Evolutionary conservation across 2,113 vertebrate species (phyloP), one percentile per base, ranked within the genome.

Genomic region (Oophaga pumilio): DNA sequence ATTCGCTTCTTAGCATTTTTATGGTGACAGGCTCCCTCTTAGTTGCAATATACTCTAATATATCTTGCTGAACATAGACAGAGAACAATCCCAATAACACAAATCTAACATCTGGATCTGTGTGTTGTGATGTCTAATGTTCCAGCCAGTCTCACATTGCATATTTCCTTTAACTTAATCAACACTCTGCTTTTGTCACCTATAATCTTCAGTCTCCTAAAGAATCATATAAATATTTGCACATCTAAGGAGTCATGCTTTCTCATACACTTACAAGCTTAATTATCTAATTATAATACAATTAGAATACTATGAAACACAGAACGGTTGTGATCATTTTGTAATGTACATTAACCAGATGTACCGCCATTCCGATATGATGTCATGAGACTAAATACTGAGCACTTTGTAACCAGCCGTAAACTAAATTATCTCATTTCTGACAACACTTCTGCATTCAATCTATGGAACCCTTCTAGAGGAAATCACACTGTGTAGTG

Each of bases 301-400:
- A 43, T 82, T 66, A 66, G 24, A 73, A 84, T n/a, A 84, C 17
- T 69, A 28, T 57, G 52, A 71, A 43, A 84, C 52, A 84, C 49
- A 84, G 43, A 84, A 56, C 56, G 10, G 20, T 68, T 71, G 66
- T 73, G 53, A 73, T 73, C 50, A 84, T 84, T 84, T 73, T 57
- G 24, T 56, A 84, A 73, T 84, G 18, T 59, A 85, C 83, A 85
- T 74, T 85, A 59, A 60, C 83, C 83, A 85, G 83, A 85, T 73
- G 83, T 74, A 53, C 15, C 14, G 9, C 50, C 83, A 43, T 85
- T 85, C 24, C 69, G 13, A 74, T 74, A 74, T 85, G 83, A 76
- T 74, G 83, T 85, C 56, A 85, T 85, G 53, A 20, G 53, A 22
- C 53, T 85, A 71, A 59, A 85, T 85, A 85, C 13, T 85, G 69